Evolutionary conservation across 2,797 vertebrate genomes (phyloP), one percentile per base, ranked within the genome.

Genomic region (Alauda arvensis): DNA sequence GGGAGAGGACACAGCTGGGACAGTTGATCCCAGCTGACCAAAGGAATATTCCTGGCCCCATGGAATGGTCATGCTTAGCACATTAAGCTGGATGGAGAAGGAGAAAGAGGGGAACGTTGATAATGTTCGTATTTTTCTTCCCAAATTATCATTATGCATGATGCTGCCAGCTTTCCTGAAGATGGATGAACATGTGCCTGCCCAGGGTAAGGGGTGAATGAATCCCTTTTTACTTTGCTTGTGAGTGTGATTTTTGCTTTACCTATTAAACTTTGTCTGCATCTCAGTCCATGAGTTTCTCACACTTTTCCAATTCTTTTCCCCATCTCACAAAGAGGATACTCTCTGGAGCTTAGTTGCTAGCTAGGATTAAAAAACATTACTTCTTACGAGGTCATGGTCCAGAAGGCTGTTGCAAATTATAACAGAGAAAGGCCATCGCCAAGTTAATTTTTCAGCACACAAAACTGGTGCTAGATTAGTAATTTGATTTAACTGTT

Each of bases 101-200:
- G 33, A 45, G 51, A 13, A 69, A 70, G 29, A 52, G 13, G 10
- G 3, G 6, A 46, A 20, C 18, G n/a, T 7, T 28, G 6, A 11
- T 39, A 59, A 39, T 20, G 11, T 8, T 34, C 29, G 8, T 18
- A 2, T 19, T 63, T 31, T 8, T 63, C 33, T 46, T n/a, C 57
- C 21, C 11, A 57, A 46, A 18, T 24, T 29, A 14, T 9, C 13
- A 18, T 16, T 28, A 16, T 2, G 4, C 0, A 0, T 29, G n/a
- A 29, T 25, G 16, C 18, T 63, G 18, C 9, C 31, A 49, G 29
- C 12, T 63, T 21, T 14, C 19, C 45, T 28, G 26, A 26, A 34
- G 26, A 25, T 20, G 52, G 18, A 16, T 46, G 51, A 52, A 40
- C 7, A 0, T 9, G 8, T 40, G 7, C 5, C 21, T 57, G 29